phyloP scores from a whole-genome alignment of 2,113 vertebrate species.

The Misgurnus mizolepis region DNA sequence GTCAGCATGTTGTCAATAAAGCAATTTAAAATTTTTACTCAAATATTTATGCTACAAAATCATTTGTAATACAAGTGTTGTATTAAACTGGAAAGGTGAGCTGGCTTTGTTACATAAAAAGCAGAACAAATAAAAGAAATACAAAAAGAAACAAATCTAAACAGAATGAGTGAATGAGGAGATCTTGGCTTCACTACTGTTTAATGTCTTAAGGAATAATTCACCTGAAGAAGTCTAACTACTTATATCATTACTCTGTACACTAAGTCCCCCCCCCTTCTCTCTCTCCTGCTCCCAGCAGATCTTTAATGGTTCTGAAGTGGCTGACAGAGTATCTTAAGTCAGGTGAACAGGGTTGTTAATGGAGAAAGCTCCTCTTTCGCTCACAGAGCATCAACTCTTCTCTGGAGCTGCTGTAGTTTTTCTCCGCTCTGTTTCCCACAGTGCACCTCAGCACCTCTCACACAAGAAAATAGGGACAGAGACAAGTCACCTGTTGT shows the following conservation, averaged over 20 bases:
- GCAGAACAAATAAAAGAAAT: neutral
- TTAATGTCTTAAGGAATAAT: constrained; percentile 55
- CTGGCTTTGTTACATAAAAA: neutral
- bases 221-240: constrained; percentile 53
- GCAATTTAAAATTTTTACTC: no score
- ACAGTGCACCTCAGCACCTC: neutral
- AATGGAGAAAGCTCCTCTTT: constrained; percentile 71
- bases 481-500: constrained; percentile 6
- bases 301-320: constrained; percentile 62
- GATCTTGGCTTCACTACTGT: constrained; percentile 17
- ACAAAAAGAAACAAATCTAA: constrained; percentile 10
- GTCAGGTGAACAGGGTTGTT: constrained; percentile 55
- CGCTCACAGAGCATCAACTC: constrained; percentile 76
- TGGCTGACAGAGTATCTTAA: constrained; percentile 61
- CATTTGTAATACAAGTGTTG: no score
- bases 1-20: no score
- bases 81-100: no score
- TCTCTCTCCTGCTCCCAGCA: constrained; percentile 49
- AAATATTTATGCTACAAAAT: no score
- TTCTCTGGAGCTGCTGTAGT: constrained; percentile 52
- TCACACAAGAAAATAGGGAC: constrained; percentile 1
- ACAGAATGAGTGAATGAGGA: neutral
- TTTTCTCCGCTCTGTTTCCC: constrained; percentile 20
- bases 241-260: constrained; percentile 50
- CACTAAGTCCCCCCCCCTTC: constrained; percentile 38